Evolutionary conservation across 2,113 vertebrate species (phyloP).

Genomic region (Saccopteryx bilineata): DNA sequence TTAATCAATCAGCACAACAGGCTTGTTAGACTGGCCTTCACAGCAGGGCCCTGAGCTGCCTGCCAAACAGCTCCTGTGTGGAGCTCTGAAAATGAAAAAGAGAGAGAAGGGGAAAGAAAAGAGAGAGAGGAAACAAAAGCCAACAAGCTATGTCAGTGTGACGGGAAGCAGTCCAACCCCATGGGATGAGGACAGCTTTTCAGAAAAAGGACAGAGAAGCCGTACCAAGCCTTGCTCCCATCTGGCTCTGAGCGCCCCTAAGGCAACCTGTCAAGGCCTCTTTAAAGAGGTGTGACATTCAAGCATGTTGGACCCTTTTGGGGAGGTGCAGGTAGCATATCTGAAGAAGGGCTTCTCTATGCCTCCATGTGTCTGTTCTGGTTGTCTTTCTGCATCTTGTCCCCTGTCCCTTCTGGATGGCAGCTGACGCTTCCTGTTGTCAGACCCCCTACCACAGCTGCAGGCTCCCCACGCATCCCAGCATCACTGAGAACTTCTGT

Average conservation of each 20-base stretch:
- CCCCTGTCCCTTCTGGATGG: background rate
- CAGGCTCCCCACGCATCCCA: background rate
- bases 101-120: background rate
- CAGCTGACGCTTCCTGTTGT: fast-evolving
- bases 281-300: background rate
- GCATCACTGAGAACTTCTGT: background rate
- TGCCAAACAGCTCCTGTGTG: conserved; percentile 43
- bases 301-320: fast-evolving
- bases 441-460: background rate
- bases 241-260: background rate
- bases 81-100: background rate
- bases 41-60: background rate
- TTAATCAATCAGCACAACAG: conserved; percentile 55
- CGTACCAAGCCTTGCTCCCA: background rate
- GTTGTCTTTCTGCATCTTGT: background rate
- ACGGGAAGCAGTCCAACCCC: background rate
- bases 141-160: background rate
- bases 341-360: background rate
- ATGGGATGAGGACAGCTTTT: background rate
- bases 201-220: background rate
- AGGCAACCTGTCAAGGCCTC: conserved; percentile 18
- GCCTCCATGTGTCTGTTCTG: background rate
- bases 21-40: background rate
- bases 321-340: no score
- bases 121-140: background rate